These are phyloP conservation scores for Epistrophe eligans DNA, from an alignment of 2,888 invertebrate genomes.

Conservation along the genomic window DNA sequence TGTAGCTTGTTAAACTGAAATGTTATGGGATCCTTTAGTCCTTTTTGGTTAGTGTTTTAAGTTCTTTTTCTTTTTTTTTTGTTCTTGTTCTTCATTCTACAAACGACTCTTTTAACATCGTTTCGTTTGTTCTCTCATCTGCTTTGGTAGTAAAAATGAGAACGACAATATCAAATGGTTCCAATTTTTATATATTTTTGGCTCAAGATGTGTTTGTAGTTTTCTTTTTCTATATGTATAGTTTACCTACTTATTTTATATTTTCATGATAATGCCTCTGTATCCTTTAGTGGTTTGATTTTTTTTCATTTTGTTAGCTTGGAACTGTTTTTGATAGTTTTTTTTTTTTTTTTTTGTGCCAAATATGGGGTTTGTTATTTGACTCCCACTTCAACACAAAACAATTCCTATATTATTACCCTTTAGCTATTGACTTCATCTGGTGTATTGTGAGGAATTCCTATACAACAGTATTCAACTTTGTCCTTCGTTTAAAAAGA, in stretches of 20 bases:
- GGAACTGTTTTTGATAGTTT: slow-evolving; percentile 70
- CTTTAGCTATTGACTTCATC: slow-evolving; percentile 66
- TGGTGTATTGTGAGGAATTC: slow-evolving; percentile 20
- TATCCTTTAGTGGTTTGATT: slow-evolving; percentile 47
- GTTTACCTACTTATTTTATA: slow-evolving; percentile 15
- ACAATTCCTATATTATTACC: slow-evolving; percentile 66
- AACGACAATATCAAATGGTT: slow-evolving; percentile 69
- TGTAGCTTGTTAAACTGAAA: slow-evolving; percentile 70
- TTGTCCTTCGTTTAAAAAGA: slow-evolving; percentile 49
- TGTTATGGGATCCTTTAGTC: slow-evolving; percentile 51
- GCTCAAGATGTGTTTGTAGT: slow-evolving; percentile 28
- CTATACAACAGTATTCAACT: slow-evolving; percentile 15
- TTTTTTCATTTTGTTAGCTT: slow-evolving; percentile 55
- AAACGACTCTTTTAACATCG: slow-evolving; percentile 19
- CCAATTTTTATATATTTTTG: slow-evolving; percentile 68
- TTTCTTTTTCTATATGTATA: background rate
- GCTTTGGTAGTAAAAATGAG: slow-evolving; percentile 50
- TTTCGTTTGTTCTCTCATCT: slow-evolving; percentile 52
- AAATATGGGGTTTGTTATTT: slow-evolving; percentile 24
- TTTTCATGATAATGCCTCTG: slow-evolving; percentile 9
- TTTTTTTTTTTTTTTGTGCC: slow-evolving; percentile 45
- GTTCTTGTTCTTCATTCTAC: slow-evolving; percentile 26
- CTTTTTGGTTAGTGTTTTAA: background rate
- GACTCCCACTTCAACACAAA: slow-evolving; percentile 25
- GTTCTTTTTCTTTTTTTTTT: slow-evolving; percentile 33